phyloP scores from a whole-genome alignment of 2,888 invertebrate genomes.

The Megaustenia siamemsis region DNA sequence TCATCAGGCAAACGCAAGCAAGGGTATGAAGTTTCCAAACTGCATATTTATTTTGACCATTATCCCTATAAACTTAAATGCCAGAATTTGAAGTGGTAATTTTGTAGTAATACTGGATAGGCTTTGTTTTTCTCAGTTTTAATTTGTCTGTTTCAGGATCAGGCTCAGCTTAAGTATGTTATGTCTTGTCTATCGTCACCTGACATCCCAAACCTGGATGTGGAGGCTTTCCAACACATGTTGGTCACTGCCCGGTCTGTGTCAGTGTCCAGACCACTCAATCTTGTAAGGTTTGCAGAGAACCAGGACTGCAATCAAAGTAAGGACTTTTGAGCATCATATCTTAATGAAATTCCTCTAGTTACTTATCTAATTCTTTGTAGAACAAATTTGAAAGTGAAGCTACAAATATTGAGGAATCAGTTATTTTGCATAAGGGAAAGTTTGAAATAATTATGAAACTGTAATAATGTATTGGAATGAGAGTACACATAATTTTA shows the following conservation, averaged over 20 bases:
- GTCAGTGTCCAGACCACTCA: slow-evolving; percentile 90
- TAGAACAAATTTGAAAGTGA: not conserved
- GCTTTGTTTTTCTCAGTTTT: not conserved
- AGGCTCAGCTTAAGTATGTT: slow-evolving; percentile 89
- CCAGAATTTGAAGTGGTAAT: no score
- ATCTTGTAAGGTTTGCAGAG: slow-evolving; percentile 86
- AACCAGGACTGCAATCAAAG: slow-evolving; percentile 52
- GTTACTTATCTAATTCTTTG: no score
- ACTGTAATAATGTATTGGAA: no score
- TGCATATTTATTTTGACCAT: no score
- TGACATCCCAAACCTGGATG: slow-evolving; percentile 87
- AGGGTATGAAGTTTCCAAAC: no score
- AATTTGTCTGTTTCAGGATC: slow-evolving; percentile 85
- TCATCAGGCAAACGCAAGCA: no score
- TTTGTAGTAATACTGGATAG: no score
- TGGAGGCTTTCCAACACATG: slow-evolving; percentile 93
- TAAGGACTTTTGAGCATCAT: slow-evolving; percentile 7
- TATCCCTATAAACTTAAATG: no score
- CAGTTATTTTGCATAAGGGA: not conserved
- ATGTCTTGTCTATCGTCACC: slow-evolving; percentile 82
- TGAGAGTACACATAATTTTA: no score
- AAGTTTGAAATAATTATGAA: no score
- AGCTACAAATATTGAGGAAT: not conserved
- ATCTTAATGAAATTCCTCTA: no score
- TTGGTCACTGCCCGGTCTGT: slow-evolving; percentile 91